Conservation (phyloP, 1,140 invertebrate genomes). For the Prorops nasuta region DNA sequence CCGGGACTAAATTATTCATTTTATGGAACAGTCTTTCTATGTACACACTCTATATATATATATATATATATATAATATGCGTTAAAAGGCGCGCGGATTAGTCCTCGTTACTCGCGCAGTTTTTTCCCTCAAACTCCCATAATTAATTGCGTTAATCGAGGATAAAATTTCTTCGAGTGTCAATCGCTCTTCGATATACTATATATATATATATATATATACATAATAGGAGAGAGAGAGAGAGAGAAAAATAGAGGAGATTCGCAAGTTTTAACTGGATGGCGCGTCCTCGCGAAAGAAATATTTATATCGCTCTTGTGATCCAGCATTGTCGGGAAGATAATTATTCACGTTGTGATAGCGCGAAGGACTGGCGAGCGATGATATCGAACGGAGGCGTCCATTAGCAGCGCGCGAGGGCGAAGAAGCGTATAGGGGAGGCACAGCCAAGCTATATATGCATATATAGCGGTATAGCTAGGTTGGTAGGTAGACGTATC, state of each 20-base stretch:
- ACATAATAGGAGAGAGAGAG: too few species aligned
- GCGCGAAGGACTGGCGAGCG: conserved; percentile 44
- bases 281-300: conserved; percentile 23
- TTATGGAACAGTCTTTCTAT: conserved; percentile 38
- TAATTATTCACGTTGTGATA: conserved; percentile 52
- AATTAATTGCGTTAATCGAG: neutral
- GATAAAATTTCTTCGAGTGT: neutral
- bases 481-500: too few species aligned
- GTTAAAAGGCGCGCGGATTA: neutral
- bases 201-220: too few species aligned
- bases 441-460: conserved; percentile 8
- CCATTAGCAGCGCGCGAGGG: conserved; percentile 44
- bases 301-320: too few species aligned
- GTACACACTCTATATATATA: neutral
- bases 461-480: too few species aligned
- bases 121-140: neutral
- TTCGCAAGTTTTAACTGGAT: too few species aligned
- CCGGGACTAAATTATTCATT: conserved; percentile 52
- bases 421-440: conserved; percentile 27
- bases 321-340: too few species aligned
- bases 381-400: conserved; percentile 43
- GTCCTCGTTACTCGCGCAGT: neutral
- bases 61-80: neutral
- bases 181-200: too few species aligned
- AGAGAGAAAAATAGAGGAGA: too few species aligned